phyloP scores from a whole-genome alignment of 2,113 vertebrate species.

The Gallinago undulata region DNA sequence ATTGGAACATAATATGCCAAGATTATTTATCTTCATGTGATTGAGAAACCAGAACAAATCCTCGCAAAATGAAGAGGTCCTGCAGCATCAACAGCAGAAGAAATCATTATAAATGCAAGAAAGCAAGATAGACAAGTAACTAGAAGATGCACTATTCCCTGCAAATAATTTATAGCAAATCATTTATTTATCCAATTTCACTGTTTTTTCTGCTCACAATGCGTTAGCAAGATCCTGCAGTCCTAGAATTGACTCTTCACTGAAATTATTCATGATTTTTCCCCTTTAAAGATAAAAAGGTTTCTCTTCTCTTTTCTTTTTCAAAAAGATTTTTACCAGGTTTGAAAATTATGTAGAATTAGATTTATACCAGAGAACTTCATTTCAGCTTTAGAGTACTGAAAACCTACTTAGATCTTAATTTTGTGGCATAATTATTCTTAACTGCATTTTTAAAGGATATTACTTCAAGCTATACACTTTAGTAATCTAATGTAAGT shows the following conservation, averaged over 20 bases:
- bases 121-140: conserved; percentile 7
- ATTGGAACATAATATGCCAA: not conserved
- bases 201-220: not conserved
- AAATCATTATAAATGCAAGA: conserved; percentile 48
- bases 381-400: not conserved
- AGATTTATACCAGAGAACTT: not conserved
- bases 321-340: not conserved
- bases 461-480: not conserved
- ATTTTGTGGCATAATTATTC: not conserved
- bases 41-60: conserved; percentile 21
- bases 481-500: not conserved
- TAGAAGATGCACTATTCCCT: conserved; percentile 24
- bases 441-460: not conserved
- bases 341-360: not conserved
- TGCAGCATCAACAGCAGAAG: conserved; percentile 17
- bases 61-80: not conserved
- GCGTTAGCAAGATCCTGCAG: not conserved
- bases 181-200: conserved; percentile 63
- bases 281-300: conserved; percentile 24
- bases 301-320: not conserved
- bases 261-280: conserved; percentile 54
- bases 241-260: conserved; percentile 9
- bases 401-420: not conserved
- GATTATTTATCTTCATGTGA: conserved; percentile 2
- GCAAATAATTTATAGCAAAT: conserved; percentile 66